Evolutionary conservation across 2,113 vertebrate species (phyloP), one percentile per base, ranked within the genome.

Genomic region (Entelurus aequoreus): DNA sequence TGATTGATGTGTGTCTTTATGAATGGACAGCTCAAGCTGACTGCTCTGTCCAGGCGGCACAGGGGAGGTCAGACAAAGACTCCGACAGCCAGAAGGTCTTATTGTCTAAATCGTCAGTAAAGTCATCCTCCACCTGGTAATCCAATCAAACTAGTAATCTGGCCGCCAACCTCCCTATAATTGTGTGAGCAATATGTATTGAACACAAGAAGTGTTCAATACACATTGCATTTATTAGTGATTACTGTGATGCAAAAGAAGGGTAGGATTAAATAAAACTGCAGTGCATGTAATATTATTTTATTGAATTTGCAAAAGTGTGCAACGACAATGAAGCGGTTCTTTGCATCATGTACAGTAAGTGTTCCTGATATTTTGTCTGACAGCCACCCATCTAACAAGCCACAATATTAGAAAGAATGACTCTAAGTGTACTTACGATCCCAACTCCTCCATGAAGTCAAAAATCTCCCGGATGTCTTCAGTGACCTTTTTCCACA

Each of bases 401-500:
- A 16, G 1, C 2, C n/a, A 49, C 48, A 49, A 6, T 49, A 51
- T 54, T 5, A 36, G 14, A 6, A 54, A 14, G 19, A 11, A 13
- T 16, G 48, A 49, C 15, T 49, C n/a, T 19, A 19, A 51, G 1
- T 55, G 48, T 70, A 96, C 96, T 96, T 81, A 98, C 96, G 96
- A 94, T 60, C 96, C 96, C 54, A 98, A 76, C 53, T 93, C 94
- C 72, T 97, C 94, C 89, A 98, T 94, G 89, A 97, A 88, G 36
- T 95, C 90, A 70, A 98, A 98, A 0, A 94, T 90, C 46, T 96
- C 95, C 10, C 93, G 90, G 80, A 98, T 98, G 84, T 97, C 94
- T 60, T 90, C 93, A 0, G 94, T 97, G 79, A 88, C 92, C 58
- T 97, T 96, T 88, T 95, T 98, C 96, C 96, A 97, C 61, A 92